phyloP scores from a whole-genome alignment of 1,140 invertebrate genomes.

The Camponotus vicinus region DNA sequence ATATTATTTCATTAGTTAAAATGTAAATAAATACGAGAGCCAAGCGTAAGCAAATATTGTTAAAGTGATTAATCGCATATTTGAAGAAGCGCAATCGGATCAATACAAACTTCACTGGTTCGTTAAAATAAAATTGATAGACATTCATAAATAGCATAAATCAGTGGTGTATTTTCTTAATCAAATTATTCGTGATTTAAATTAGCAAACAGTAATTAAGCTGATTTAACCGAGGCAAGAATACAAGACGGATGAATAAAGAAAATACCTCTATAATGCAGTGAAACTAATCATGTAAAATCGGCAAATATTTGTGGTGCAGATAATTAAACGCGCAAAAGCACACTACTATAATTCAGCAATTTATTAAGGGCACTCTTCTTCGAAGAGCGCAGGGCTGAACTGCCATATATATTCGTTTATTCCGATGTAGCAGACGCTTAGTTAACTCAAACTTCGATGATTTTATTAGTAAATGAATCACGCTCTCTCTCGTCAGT shows the following conservation, averaged over 20 bases:
- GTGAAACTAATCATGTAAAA: background rate
- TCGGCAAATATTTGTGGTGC: background rate
- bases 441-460: slow-evolving; percentile 40
- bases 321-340: slow-evolving; percentile 1
- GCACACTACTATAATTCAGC: background rate
- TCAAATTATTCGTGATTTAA: background rate
- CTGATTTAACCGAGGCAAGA: background rate
- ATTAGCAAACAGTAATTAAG: background rate
- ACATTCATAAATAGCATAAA: slow-evolving; percentile 1
- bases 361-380: background rate
- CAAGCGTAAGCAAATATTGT: background rate
- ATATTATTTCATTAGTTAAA: background rate
- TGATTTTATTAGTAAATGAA: slow-evolving; percentile 22
- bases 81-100: background rate
- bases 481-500: slow-evolving; percentile 33
- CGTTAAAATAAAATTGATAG: background rate
- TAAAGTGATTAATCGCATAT: background rate
- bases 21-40: background rate
- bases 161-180: background rate
- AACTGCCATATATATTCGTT: slow-evolving; percentile 3
- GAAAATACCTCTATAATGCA: slow-evolving; percentile 2
- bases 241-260: background rate
- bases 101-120: background rate
- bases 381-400: background rate
- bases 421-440: background rate